Conservation (phyloP, 2,113 vertebrate genomes). For the Atlantisia rogersi region DNA sequence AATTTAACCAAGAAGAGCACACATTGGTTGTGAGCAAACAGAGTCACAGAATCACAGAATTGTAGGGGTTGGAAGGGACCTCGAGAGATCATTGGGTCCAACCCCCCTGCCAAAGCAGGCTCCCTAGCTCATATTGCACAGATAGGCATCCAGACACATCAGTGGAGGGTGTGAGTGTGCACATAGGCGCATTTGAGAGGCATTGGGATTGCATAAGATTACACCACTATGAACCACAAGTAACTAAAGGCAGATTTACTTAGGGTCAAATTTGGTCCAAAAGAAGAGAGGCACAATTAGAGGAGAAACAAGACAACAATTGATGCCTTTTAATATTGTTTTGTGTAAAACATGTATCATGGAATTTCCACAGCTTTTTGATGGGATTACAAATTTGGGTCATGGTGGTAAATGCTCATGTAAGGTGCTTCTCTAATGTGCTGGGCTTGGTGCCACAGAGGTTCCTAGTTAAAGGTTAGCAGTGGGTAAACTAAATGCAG, state of each 20-base stretch:
- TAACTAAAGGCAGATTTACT: neutral
- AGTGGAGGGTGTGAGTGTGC: neutral
- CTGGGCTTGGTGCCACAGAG: neutral
- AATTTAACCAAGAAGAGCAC: neutral
- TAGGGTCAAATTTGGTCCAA: neutral
- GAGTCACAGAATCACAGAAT: too few relatives aligned
- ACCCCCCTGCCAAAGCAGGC: too few relatives aligned
- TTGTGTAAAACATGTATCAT: neutral
- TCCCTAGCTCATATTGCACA: too few relatives aligned
- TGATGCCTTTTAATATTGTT: neutral
- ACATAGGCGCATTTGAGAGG: neutral
- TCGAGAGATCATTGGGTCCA: too few relatives aligned
- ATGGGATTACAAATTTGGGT: neutral
- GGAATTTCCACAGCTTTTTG: neutral
- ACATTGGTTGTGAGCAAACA: neutral
- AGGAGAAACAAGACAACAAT: neutral
- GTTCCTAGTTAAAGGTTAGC: neutral
- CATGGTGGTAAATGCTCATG: neutral
- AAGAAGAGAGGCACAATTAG: neutral
- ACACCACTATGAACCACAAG: neutral
- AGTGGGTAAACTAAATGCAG: neutral
- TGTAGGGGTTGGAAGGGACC: too few relatives aligned
- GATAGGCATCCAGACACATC: neutral
- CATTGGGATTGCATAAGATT: neutral
- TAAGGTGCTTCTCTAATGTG: neutral